Evolutionary conservation across 2,797 vertebrate species (phyloP), one percentile per base, ranked within the genome.

Genomic region (Pelobates cultripes): DNA sequence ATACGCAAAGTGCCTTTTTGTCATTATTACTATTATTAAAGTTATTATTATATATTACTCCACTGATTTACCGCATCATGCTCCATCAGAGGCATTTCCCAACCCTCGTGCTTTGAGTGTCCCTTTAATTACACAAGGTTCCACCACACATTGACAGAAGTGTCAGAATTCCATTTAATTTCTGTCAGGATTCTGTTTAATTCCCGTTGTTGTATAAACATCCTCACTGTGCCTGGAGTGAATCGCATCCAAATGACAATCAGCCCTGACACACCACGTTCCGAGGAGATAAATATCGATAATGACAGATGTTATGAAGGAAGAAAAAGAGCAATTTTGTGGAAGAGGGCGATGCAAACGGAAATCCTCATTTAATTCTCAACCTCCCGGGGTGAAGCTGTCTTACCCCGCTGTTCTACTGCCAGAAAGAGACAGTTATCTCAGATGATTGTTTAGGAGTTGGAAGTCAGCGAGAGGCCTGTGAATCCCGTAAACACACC

Each of bases 241-340:
- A 6, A 61, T 9, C 51, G 53, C 14, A 41, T 63, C 6, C 57
- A 79, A 17, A 42, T 43, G 78, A 53, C 45, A 41, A 47, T 44
- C 70, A 73, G 44, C 64, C 57, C 70, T 43, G 70, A 57, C n/a
- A 40, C 17, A 41, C 67, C 3, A 43, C 14, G 8, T 8, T 14
- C 9, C 42, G 60, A 55, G 70, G 68, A 12, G 70, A 73, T 47
- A 67, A 42, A 73, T 67, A 79, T 73, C 53, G 70, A 79, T 79
- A 66, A 64, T 55, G 78, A 79, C 70, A 64, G n/a, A 73, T 66
- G 45, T 10, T 9, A 8, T 79, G 60, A 67, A 73, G 8, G 28
- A 28, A 28, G 28, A 28, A 64, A 66, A 80, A 64, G 45, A 73
- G 61, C 14, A 41, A 60, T 67, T 10, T 66, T 43, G 57, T 73